phyloP scores from a whole-genome alignment of 2,113 vertebrate genomes.

The Istiophorus platypterus region DNA sequence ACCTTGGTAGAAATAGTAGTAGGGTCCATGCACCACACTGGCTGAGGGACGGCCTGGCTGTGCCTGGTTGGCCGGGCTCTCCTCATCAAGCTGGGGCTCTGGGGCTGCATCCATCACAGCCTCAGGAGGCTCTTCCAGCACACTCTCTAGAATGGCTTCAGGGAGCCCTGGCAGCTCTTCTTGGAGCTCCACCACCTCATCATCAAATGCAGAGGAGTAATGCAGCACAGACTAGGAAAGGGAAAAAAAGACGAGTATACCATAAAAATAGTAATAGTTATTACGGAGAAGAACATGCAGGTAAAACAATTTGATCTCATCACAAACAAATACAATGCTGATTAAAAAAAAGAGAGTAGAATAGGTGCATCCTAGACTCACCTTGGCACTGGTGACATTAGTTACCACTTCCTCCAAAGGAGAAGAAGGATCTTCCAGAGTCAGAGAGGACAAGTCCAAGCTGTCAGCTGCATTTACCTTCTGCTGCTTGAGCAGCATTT shows the following conservation, averaged over 20 bases:
- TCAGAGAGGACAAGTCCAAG: slow-evolving; percentile 85
- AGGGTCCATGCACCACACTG: slow-evolving; percentile 85
- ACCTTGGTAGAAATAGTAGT: slow-evolving; percentile 99
- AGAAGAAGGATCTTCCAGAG: slow-evolving; percentile 81
- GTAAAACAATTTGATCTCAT: neutral
- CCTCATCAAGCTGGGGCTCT: slow-evolving; percentile 69
- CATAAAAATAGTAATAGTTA: too few relatives aligned
- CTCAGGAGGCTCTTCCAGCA: slow-evolving; percentile 70
- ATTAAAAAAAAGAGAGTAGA: neutral
- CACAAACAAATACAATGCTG: neutral
- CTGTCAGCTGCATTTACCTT: slow-evolving; percentile 48
- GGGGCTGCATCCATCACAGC: slow-evolving; percentile 56
- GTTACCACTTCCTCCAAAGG: slow-evolving; percentile 78
- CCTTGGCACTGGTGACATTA: slow-evolving; percentile 72
- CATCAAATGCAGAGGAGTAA: slow-evolving; percentile 93
- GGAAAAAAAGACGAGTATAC: neutral
- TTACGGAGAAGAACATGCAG: too few relatives aligned
- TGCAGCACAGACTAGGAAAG: slow-evolving; percentile 85
- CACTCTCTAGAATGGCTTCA: slow-evolving; percentile 73
- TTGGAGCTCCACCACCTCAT: slow-evolving; percentile 81
- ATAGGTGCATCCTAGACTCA: slow-evolving; percentile 17
- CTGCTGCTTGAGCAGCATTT: slow-evolving; percentile 78
- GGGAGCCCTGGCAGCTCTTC: slow-evolving; percentile 64
- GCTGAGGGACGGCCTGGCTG: slow-evolving; percentile 71
- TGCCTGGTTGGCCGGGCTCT: slow-evolving; percentile 54